These are phyloP conservation scores for Papilio xuthus DNA, from an alignment of 1,140 invertebrate genomes.

Conservation along the genomic window DNA sequence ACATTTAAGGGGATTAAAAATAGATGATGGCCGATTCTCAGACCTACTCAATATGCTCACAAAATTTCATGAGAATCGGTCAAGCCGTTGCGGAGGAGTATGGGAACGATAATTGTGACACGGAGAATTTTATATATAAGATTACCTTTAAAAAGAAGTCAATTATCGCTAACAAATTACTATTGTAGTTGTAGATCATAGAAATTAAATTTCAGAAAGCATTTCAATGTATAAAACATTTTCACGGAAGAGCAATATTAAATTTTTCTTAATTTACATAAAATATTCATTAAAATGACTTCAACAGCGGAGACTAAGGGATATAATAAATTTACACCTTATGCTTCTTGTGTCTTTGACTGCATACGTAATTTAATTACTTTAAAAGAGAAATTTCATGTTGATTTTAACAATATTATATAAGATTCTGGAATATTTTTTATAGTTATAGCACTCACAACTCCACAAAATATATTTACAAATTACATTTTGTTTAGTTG, in stretches of 20 bases:
- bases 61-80: no score
- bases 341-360: conserved; percentile 22
- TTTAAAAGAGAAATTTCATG: conserved; percentile 17
- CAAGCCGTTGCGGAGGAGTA: no score
- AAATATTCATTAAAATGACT: conserved; percentile 36
- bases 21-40: no score
- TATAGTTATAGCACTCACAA: neutral
- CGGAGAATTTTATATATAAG: no score
- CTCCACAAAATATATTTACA: neutral
- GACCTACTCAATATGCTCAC: no score
- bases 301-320: conserved; percentile 17
- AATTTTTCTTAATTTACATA: conserved; percentile 36
- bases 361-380: conserved; percentile 39
- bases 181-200: neutral
- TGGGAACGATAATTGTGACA: no score
- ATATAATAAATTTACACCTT: conserved; percentile 37
- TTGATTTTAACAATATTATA: neutral
- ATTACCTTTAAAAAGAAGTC: no score
- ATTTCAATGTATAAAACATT: conserved; percentile 9
- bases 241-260: neutral
- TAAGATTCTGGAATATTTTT: neutral
- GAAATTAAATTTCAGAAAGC: neutral
- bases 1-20: no score
- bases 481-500: no score
- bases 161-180: no score